Evolutionary conservation across 2,113 vertebrate species (phyloP), one percentile per base, ranked within the genome.

Genomic region (Chascanopsetta lugubris): DNA sequence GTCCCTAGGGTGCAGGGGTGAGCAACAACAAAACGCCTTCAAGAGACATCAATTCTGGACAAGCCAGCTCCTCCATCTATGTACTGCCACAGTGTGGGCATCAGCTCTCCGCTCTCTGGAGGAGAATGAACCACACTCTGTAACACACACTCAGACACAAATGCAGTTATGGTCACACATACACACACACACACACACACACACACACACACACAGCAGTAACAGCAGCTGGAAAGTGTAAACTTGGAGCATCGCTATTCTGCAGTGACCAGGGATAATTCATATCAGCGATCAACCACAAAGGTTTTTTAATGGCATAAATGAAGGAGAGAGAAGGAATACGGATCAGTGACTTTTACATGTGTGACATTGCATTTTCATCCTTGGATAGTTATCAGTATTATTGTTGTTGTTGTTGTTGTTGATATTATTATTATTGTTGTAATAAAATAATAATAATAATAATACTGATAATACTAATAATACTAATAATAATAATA

Each of bases 21-120:
- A 90, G 87, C 82, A 92, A 91, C 90, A 93, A 93, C 92, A 90
- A 93, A 92, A 92, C 86, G 91, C 84, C 86, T 90, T 87, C 87
- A 87, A 90, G 88, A 89, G 89, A 90, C 85, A 89, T 88, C 85
- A 88, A 87, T 86, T 90, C 88, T 87, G 89, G 88, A 91, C 91
- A 89, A 90, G 87, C 85, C 85, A 71, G 69, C 81, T 84, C 76
- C 83, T 89, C 88, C 75, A 83, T 80, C 79, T 76, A 72, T 70
- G 43, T 64, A 61, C 60, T 47, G 80, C 79, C 77, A 84, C 77
- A 65, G 57, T 69, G 75, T 78, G 79, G 81, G 72, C 86, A 83
- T 85, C 75, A 75, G 81, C 84, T 82, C 72, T 38, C 77, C 36
- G 50, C 71, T 80, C 84, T 85, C 72, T 59, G 65, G 82, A 82